Evolutionary conservation across 2,113 vertebrate genomes (phyloP).

Genomic region (Labeo rohita): DNA sequence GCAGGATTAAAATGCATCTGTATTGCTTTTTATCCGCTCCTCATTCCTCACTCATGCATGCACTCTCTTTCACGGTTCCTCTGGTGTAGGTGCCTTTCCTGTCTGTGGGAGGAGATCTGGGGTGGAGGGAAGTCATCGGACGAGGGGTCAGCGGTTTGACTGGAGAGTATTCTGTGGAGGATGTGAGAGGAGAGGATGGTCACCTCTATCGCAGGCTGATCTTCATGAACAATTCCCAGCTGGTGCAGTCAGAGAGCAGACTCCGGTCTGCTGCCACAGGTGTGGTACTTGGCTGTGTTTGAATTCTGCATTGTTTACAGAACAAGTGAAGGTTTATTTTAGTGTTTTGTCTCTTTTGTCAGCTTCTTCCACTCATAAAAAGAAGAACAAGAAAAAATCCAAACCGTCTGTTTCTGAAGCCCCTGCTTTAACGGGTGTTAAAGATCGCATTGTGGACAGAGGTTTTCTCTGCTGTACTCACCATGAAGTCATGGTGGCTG

Average conservation of each 20-base stretch:
- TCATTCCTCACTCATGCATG: background rate
- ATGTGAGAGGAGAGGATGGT: constrained; percentile 86
- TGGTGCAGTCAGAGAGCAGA: constrained; percentile 93
- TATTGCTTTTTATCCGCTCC: background rate
- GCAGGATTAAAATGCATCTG: background rate
- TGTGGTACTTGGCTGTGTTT: constrained; percentile 41
- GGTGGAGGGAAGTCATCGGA: constrained; percentile 83
- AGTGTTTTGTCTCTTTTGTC: background rate
- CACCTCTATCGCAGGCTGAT: constrained; percentile 87
- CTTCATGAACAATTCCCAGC: constrained; percentile 86
- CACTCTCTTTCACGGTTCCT: background rate
- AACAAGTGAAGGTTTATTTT: background rate
- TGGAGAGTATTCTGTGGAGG: constrained; percentile 90
- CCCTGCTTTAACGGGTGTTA: background rate
- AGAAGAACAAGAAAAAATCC: constrained; percentile 85
- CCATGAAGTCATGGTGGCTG: constrained; percentile 92
- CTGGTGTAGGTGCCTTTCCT: constrained; percentile 89
- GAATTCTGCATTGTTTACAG: background rate
- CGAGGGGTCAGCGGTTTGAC: constrained; percentile 82
- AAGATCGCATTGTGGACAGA: constrained; percentile 77
- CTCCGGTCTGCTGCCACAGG: constrained; percentile 67
- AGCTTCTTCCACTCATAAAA: constrained; percentile 79
- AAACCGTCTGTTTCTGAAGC: constrained; percentile 55
- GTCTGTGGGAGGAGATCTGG: constrained; percentile 92
- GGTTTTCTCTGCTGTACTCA: constrained; percentile 93